Evolutionary conservation across 2,888 invertebrate species (phyloP).

Genomic region (Apodemia mormo): DNA sequence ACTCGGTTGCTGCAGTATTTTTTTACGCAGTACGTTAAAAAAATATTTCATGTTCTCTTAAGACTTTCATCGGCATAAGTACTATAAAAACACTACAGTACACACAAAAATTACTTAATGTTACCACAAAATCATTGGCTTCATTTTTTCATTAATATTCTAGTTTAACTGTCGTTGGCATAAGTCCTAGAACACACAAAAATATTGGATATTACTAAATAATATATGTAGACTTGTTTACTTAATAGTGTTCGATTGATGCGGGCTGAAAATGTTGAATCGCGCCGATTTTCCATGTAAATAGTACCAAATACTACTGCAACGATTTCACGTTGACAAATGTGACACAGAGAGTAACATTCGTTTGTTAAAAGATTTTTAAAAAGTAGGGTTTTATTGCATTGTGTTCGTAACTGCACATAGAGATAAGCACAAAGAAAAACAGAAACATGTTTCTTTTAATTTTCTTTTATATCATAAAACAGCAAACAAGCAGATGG

Average conservation of each 20-base stretch:
- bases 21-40: too few relatives aligned
- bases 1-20: too few relatives aligned
- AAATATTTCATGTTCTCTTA: too few relatives aligned
- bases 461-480: background rate
- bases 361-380: background rate
- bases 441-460: background rate
- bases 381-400: background rate
- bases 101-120: too few relatives aligned
- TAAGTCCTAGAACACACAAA: too few relatives aligned
- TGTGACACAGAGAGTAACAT: background rate
- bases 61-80: too few relatives aligned
- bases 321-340: background rate
- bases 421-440: background rate
- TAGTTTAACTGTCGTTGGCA: too few relatives aligned
- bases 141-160: too few relatives aligned
- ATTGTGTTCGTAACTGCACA: background rate
- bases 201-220: background rate
- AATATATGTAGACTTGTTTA: background rate
- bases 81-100: too few relatives aligned
- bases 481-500: too few relatives aligned
- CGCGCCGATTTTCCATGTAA: slow-evolving; percentile 1
- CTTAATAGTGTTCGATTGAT: background rate
- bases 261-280: background rate
- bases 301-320: background rate
- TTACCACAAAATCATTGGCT: too few relatives aligned